These are phyloP conservation scores for Dermolepida albohirtum DNA, from an alignment of 2,888 invertebrate genomes.

Conservation along the genomic window DNA sequence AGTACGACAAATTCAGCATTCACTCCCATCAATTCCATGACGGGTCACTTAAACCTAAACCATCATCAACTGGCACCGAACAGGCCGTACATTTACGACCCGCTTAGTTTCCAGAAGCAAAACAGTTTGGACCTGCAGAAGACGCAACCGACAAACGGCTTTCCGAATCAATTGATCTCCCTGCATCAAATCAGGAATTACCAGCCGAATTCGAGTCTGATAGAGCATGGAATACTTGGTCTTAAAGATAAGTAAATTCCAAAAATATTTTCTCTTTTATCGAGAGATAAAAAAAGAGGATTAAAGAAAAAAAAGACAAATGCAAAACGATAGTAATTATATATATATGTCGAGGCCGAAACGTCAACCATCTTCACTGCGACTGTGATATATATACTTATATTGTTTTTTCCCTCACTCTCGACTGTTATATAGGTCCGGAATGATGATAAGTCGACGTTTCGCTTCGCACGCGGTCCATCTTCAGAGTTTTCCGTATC, in stretches of 20 bases:
- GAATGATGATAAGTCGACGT: slow-evolving; percentile 33
- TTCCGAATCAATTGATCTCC: slow-evolving; percentile 94
- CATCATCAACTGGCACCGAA: slow-evolving; percentile 76
- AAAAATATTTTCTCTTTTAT: too few relatives aligned
- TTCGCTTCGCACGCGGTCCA: slow-evolving; percentile 29
- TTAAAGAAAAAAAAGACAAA: slow-evolving; percentile 8
- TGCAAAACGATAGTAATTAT: slow-evolving; percentile 1
- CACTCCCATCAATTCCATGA: slow-evolving; percentile 92
- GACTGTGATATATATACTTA: slow-evolving; percentile 30
- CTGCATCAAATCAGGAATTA: slow-evolving; percentile 97
- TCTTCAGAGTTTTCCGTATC: slow-evolving; percentile 27
- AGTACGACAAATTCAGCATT: slow-evolving; percentile 87
- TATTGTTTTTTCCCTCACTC: slow-evolving; percentile 8
- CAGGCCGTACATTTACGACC: slow-evolving; percentile 92
- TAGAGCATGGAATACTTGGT: slow-evolving; percentile 66
- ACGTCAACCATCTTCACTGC: slow-evolving; percentile 33
- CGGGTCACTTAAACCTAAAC: slow-evolving; percentile 77
- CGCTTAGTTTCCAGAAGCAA: slow-evolving; percentile 88
- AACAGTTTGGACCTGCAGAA: slow-evolving; percentile 66
- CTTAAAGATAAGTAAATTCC: slow-evolving; percentile 63
- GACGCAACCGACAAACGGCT: slow-evolving; percentile 73
- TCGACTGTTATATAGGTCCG: slow-evolving; percentile 30
- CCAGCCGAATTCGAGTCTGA: slow-evolving; percentile 82
- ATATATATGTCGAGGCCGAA: slow-evolving; percentile 6
- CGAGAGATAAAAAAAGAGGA: neutral